Evolutionary conservation across 1,140 invertebrate genomes (phyloP), one percentile per base, ranked within the genome.

Genomic region (Bradysia coprophila): DNA sequence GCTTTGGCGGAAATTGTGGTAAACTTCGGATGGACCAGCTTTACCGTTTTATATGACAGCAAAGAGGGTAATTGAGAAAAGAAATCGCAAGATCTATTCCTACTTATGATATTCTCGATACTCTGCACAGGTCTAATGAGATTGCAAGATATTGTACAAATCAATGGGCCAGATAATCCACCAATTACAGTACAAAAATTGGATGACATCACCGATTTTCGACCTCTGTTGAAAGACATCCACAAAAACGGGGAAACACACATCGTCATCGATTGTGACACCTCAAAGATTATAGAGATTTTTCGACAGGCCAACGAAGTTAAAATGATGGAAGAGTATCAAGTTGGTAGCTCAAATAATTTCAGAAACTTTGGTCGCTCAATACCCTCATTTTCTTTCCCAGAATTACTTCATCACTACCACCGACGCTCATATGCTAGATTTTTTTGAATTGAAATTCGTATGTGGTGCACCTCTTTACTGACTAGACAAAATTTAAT

Each of bases 1-100:
- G 81, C 78, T 11, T 74, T 77, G 43, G 68, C 76, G 0, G 81
- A 81, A 44, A 60, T 89, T 31, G 68, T 88, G 2, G 67, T 75
- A 43, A 69, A 76, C 45, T 76, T 79, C 61, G 67, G 75, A 28
- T 92, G 87, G 86, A 73, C 72, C 38, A 73, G 67, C 43, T 92
- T 82, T 49, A 79, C 80, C 0, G 73, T 87, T n/a, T 62, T 92
- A 16, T 92, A 91, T 54, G 81, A 92, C 55, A 69, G 76, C 37
- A 75, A 85, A 42, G 76, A 76, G 34, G 78, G 24, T 28, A 28
- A 28, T 6, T 28, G 6, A 28, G 24, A 28, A 28, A 28, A 28
- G 24, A 28, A 28, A 28, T 8, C 13, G 24, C n/a, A n/a, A n/a
- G n/a, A n/a, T n/a, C n/a, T n/a, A n/a, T n/a, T n/a, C n/a, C n/a